A percentile compares a stretch with the other conserved stretches of the same genome.
Conservation (phyloP, 64 coral and sea anemone species). For the Pachyseris speciosa region DNA sequence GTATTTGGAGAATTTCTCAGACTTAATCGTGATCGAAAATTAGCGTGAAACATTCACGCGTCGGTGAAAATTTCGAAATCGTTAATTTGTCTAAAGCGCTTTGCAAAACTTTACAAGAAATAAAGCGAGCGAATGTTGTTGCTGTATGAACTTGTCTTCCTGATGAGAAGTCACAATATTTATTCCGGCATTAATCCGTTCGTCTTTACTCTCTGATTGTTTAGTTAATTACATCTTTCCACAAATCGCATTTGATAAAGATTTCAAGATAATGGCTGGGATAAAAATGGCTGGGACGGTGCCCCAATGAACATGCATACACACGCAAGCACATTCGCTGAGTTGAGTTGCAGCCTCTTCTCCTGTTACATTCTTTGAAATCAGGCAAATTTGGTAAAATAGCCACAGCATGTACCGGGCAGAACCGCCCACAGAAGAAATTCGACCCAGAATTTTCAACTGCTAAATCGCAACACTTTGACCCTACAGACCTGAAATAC, state of each 20-base stretch:
- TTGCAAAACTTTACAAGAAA: background rate
- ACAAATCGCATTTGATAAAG: constrained; percentile 35
- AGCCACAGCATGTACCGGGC: too few species aligned
- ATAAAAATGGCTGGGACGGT: background rate
- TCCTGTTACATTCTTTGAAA: background rate
- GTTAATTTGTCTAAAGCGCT: background rate
- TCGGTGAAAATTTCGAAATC: too few species aligned
- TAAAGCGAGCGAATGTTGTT: background rate
- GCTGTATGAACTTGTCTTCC: background rate
- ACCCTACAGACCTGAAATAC: background rate
- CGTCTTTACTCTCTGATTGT: background rate
- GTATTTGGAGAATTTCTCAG: too few species aligned
- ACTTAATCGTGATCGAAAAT: too few species aligned
- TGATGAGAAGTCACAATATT: background rate
- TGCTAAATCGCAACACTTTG: background rate
- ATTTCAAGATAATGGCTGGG: constrained; percentile 31
- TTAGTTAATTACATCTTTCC: background rate
- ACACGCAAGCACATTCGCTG: background rate
- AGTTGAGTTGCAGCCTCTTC: background rate
- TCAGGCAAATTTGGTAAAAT: too few species aligned
- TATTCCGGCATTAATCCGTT: background rate
- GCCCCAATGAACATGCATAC: background rate
- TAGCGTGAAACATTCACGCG: too few species aligned
- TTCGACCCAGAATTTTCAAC: background rate
- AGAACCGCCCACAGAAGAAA: background rate